Evolutionary conservation across 2,797 vertebrate species (phyloP).

Genomic region (Gambusia yucatana): DNA sequence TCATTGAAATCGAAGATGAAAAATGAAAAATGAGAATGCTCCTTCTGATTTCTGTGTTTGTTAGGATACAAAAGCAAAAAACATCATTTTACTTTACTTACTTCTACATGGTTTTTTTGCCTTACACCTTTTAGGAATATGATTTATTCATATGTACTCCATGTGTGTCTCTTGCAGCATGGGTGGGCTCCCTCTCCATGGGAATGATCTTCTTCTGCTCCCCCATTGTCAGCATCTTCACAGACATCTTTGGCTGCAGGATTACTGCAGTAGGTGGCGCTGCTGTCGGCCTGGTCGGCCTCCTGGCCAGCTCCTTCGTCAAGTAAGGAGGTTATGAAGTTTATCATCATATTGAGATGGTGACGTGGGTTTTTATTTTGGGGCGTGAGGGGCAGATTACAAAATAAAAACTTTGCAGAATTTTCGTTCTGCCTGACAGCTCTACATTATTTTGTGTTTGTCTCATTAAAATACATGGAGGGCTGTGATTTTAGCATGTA

Average conservation of each 20-base stretch:
- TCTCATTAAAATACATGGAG: neutral
- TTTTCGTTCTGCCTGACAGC: neutral
- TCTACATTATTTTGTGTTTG: neutral
- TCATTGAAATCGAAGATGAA: neutral
- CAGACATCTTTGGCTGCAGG: slow-evolving; percentile 91
- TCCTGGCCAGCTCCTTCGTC: slow-evolving; percentile 93
- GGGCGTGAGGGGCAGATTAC: neutral
- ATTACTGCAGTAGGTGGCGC: slow-evolving; percentile 89
- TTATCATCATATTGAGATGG: neutral
- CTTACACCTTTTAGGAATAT: neutral
- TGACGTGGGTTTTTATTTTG: neutral
- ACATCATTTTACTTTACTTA: neutral
- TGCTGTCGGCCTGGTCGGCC: slow-evolving; percentile 87
- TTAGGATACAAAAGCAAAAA: neutral
- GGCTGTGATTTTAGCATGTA: neutral
- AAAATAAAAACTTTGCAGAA: neutral
- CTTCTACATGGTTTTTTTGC: neutral
- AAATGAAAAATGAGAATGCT: neutral
- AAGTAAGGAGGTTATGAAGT: slow-evolving; percentile 79
- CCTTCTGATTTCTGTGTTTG: neutral
- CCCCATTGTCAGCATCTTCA: slow-evolving; percentile 94
- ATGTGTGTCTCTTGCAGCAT: slow-evolving; percentile 81
- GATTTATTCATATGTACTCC: slow-evolving; percentile 7
- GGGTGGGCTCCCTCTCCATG: slow-evolving; percentile 95
- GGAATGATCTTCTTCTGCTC: slow-evolving; percentile 99